Conservation (phyloP, 30 jellyfish, hydroid and myxozoan genomes). For the Chrysaora quinquecirrha region DNA sequence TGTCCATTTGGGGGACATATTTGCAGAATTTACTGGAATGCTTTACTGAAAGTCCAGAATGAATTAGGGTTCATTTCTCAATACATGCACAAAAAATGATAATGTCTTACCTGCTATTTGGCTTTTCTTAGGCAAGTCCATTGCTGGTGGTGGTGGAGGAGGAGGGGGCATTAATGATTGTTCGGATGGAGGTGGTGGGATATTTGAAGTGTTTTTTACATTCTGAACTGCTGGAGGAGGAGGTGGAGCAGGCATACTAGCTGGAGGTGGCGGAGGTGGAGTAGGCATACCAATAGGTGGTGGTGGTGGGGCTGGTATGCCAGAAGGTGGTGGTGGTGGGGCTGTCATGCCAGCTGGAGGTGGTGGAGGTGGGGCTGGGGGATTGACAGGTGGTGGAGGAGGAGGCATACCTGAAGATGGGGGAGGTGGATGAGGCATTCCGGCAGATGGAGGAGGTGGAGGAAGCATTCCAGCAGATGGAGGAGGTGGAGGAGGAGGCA, state of each 20-base stretch:
- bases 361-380: constrained; percentile 52
- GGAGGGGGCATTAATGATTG: constrained; percentile 25
- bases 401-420: constrained; percentile 19
- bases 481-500: constrained; percentile 15
- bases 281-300: constrained; percentile 16
- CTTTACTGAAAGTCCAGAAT: too few species aligned
- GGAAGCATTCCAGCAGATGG: constrained; percentile 20
- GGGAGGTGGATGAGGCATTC: constrained; percentile 66
- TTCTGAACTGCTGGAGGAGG: constrained; percentile 64
- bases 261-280: constrained; percentile 48
- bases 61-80: too few species aligned
- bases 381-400: constrained; percentile 29
- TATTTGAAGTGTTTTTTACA: too few species aligned
- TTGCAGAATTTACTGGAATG: too few species aligned
- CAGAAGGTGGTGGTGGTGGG: constrained; percentile 69
- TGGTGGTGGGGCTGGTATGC: constrained; percentile 59
- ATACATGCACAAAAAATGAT: neutral
- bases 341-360: constrained; percentile 47
- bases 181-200: constrained; percentile 9
- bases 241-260: constrained; percentile 20
- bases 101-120: neutral
- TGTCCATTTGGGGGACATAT: too few species aligned
- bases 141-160: constrained; percentile 43
- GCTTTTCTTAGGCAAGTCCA: constrained; percentile 2
- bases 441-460: neutral